These are phyloP conservation scores for Gerris lacustris DNA, from an alignment of 2,888 invertebrate genomes.

Conservation along the genomic window DNA sequence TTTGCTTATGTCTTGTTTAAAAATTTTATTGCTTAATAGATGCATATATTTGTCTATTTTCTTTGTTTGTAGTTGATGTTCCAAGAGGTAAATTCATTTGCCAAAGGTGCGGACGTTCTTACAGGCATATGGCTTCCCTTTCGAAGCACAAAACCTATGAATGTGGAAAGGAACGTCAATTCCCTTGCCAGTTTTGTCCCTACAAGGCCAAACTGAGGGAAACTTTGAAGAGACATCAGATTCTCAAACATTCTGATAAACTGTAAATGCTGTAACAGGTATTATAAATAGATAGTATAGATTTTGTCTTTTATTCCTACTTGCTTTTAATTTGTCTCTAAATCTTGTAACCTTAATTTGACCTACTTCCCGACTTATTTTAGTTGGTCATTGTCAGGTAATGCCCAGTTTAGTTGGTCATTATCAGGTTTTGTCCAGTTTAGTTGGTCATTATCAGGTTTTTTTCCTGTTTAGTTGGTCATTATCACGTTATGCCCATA, in stretches of 20 bases:
- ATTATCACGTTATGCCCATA: too few relatives aligned
- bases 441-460: too few relatives aligned
- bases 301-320: not conserved
- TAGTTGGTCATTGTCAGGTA: too few relatives aligned
- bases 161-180: slow-evolving; percentile 27
- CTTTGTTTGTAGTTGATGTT: too few relatives aligned
- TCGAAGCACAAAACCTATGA: slow-evolving; percentile 20
- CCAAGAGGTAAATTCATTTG: not conserved
- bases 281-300: not conserved
- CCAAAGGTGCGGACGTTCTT: slow-evolving; percentile 14
- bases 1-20: too few relatives aligned
- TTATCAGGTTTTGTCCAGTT: too few relatives aligned
- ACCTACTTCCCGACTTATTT: too few relatives aligned
- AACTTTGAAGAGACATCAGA: not conserved
- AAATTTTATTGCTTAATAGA: too few relatives aligned
- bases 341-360: too few relatives aligned
- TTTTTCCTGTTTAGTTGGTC: too few relatives aligned
- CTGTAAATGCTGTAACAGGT: not conserved
- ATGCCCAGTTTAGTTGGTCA: too few relatives aligned
- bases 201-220: slow-evolving; percentile 9
- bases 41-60: too few relatives aligned
- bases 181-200: slow-evolving; percentile 8
- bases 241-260: not conserved
- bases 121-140: slow-evolving; percentile 17
- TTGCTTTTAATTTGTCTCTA: not conserved